Evolutionary conservation across 1,140 invertebrate species (phyloP), one percentile per base, ranked within the genome.

Genomic region (Drosophila bifasciata): DNA sequence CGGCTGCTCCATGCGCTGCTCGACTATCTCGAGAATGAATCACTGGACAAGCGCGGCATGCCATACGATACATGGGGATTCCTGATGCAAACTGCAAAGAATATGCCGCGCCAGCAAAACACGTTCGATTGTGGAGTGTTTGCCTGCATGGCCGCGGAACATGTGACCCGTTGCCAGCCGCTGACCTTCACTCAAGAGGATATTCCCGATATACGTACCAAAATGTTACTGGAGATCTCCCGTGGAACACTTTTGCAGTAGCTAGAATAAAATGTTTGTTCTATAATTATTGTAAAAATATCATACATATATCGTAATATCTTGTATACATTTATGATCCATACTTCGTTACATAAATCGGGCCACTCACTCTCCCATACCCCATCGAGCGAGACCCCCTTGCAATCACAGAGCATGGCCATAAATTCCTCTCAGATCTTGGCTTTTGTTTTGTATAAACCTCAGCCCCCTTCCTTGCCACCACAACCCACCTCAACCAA

Each of bases 71-170:
- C 94, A 0, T 92, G 79, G 15, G 94, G 94, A 3, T 99, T 97
- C 95, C 93, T 91, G 32, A 92, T 94, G 8, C 93, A 95, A 69
- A 16, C 46, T 5, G 5, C 3, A 7, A 1, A 2, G 93, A 94
- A 97, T 86, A 97, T 98, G 80, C 99, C 99, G 0, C 95, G 96
- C 76, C 98, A 99, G 92, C 96, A 96, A 94, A 99, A 99, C 92
- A 96, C n/a, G 96, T 15, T 96, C 95, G 98, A 99, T 92, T 99
- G 98, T 92, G 98, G 98, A 5, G 97, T 99, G 92, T 99, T 99
- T 92, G 94, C 97, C 0, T 99, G 97, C 92, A 98, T 97, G 91
- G 98, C 96, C 93, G 98, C 98, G 0, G 98, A 99, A 92, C 98
- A 96, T 92, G 92, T 96, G 6, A 94, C 94, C 0, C 93, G 97